Evolutionary conservation across 2,888 invertebrate species (phyloP), one percentile per base, ranked within the genome.

Genomic region (Eupithecia tripunctaria): DNA sequence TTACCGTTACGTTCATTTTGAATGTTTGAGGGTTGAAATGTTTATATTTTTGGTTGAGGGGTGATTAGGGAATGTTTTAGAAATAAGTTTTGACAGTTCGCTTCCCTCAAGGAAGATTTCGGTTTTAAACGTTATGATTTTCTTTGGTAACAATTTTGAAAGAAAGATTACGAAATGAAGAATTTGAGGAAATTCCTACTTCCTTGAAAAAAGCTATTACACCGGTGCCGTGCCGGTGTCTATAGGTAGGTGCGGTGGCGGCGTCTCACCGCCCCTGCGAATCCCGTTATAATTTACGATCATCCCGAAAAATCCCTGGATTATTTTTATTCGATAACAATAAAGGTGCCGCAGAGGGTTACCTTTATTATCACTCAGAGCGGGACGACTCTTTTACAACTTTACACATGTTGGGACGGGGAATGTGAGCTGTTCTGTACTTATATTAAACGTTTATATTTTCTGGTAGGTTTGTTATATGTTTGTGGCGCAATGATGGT

Each of bases 321-420:
- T 94, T 94, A 94, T 93, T 94, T 94, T 94, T 94, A 94, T 94
- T 93, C 89, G 93, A 94, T 94, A 94, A 93, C 93, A 93, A 94
- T 94, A 93, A 93, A 94, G 93, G 93, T 91, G 85, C 89, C 89
- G 88, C 88, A 80, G 91, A 91, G 92, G 93, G 93, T 93, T 91
- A 91, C 92, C 91, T 93, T 94, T 94, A 94, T 93, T 94, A 94
- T 94, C 94, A 94, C 93, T 93, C 91, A 90, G 87, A 82, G 84
- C 78, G 87, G 86, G 88, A 90, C 86, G 88, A 87, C 87, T 89
- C 89, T 92, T 92, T 92, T 90, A 92, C 88, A 90, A 89, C 90
- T 91, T 93, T 88, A 92, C 91, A 91, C 90, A 86, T 90, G 90
- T 90, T 88, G 83, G 82, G 80, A 74, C 82, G 80, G 56, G 56